Evolutionary conservation across 92 coral and sea anemone species (phyloP).

Genomic region (Siderastrea radians): DNA sequence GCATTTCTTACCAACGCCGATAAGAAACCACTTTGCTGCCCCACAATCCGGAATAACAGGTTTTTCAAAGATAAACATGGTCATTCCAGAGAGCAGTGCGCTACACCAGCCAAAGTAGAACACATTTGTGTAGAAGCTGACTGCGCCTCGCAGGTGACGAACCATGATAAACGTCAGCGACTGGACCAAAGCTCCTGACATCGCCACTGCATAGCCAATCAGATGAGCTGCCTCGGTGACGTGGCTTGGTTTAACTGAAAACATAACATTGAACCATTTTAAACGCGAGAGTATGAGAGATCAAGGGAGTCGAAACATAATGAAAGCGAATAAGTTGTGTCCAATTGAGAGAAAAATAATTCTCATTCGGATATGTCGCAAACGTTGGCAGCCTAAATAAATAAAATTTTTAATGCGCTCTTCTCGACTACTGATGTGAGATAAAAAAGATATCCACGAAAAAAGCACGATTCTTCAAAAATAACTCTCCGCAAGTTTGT

Average conservation of each 20-base stretch:
- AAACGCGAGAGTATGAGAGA: too few relatives aligned
- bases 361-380: too few relatives aligned
- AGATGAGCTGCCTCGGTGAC: conserved; percentile 63
- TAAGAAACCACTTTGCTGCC: conserved; percentile 78
- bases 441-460: too few relatives aligned
- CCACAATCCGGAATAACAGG: conserved; percentile 92
- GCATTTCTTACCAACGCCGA: conserved; percentile 82
- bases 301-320: too few relatives aligned
- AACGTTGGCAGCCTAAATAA: too few relatives aligned
- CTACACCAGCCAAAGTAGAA: conserved; percentile 94
- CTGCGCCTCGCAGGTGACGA: conserved; percentile 71
- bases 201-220: conserved; percentile 81
- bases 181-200: conserved; percentile 85
- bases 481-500: too few relatives aligned
- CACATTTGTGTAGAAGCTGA: conserved; percentile 85
- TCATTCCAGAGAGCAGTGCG: conserved; percentile 73
- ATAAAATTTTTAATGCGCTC: too few relatives aligned
- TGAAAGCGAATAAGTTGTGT: too few relatives aligned
- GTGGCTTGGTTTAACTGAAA: conserved; percentile 11
- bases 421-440: too few relatives aligned
- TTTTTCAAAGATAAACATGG: conserved; percentile 79
- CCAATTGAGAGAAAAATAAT: too few relatives aligned
- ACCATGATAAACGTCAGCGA: conserved; percentile 87
- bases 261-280: not conserved
- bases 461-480: too few relatives aligned